Base-by-base conservation (phyloP, 2,888 invertebrate genomes). In the Meghimatium bilineatum region DNA sequence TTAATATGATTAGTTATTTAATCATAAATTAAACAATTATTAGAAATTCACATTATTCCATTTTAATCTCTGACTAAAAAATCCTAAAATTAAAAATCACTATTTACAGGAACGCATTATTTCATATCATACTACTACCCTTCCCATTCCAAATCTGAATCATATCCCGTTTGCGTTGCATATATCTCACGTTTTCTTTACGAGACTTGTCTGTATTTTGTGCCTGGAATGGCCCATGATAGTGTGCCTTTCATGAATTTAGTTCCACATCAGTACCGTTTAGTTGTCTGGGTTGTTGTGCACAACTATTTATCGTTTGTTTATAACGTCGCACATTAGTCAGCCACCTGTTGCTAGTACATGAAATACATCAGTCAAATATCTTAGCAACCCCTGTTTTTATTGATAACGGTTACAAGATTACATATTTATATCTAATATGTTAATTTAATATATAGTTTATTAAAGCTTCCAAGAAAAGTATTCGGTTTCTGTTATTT, bases 261-360 rank as follows among this genome's bases (percentile, higher is more conserved):
- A 75, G 44, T 74, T n/a, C 26, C 49, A 38, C 14, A 8, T 34
- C 60, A 60, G 79, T 79, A 67, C 2, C 32, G 5, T 79, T 49
- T 32, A 67, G 79, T 79, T 79, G 49, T 26, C 67, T 38, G 6
- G 60, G 26, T 52, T 66, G 36, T 79, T 69, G 32, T 38, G 23
- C 20, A 32, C 56, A 20, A 29, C 34, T 66, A 17, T 66, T 79
- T 67, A 14, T 63, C 67, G 63, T 79, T 38, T 14, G 14, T 29
- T 79, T 69, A 32, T 66, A 29, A 36, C 17, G 32, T 49, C 60
- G 67, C 36, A 67, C 23, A 49, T 44, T 63, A 49, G 44, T 79
- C 79, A 79, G 79, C 79, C 79, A 79, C 79, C 79, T 69, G 79
- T 79, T 79, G 78, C 79, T 79, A 78, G 44, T 44, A 29, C 49